Evolutionary conservation across 2,797 vertebrate species (phyloP).

Genomic region (Odontamblyopus lacepedii): DNA sequence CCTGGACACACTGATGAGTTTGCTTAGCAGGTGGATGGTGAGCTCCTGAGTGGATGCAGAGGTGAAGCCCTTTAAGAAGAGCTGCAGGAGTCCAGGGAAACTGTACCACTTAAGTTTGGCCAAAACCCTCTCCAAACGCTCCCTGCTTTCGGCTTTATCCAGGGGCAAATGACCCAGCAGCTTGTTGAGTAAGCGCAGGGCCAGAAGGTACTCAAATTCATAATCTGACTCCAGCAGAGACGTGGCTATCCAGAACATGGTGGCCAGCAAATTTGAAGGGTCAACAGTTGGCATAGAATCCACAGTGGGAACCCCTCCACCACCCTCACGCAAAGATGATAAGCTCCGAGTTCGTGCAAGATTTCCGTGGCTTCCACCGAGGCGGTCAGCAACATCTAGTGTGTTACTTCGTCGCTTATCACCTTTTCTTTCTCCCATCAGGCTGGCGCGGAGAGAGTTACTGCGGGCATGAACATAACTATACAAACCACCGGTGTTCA

Average conservation of each 20-base stretch:
- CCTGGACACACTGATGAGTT: constrained; percentile 92
- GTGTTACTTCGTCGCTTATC: constrained; percentile 95
- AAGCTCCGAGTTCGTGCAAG: constrained; percentile 95
- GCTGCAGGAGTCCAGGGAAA: constrained; percentile 95
- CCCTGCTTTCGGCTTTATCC: constrained; percentile 90
- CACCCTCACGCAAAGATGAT: constrained; percentile 90
- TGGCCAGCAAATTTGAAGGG: constrained; percentile 94
- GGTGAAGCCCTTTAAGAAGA: constrained; percentile 98
- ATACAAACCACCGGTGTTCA: constrained; percentile 83
- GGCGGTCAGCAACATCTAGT: constrained; percentile 90
- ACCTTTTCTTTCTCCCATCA: constrained; percentile 84
- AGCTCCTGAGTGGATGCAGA: constrained; percentile 96
- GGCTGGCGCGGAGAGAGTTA: constrained; percentile 91
- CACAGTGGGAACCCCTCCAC: constrained; percentile 63
- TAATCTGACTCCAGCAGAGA: constrained; percentile 97
- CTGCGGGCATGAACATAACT: constrained; percentile 82
- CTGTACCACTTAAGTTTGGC: constrained; percentile 95
- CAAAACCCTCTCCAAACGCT: constrained; percentile 92
- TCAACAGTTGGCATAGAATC: constrained; percentile 85
- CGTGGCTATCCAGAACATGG: constrained; percentile 96
- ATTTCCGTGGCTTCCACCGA: constrained; percentile 87
- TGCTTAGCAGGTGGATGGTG: constrained; percentile 96
- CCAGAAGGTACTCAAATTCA: constrained; percentile 97
- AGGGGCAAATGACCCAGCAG: constrained; percentile 93
- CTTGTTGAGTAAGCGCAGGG: constrained; percentile 93